phyloP scores from a whole-genome alignment of 2,888 invertebrate species.

The Seladonia tumulorum region DNA sequence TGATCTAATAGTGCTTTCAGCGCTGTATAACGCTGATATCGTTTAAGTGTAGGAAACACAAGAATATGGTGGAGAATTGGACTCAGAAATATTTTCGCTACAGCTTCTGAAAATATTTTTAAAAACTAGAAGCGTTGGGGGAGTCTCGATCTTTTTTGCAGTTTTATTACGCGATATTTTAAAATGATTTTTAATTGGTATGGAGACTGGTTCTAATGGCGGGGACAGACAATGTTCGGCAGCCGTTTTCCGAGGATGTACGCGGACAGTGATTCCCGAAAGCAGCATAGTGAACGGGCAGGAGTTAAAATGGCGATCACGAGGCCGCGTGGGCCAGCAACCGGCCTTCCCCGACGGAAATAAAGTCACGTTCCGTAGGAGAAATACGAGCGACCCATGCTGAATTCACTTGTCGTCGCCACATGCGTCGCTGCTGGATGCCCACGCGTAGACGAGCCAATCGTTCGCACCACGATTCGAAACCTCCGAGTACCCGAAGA shows the following conservation, averaged over 20 bases:
- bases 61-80: no score
- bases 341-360: constrained; percentile 47
- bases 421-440: constrained; percentile 33
- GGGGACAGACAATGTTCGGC: background rate
- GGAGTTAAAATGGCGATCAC: constrained; percentile 47
- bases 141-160: no score
- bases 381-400: constrained; percentile 50
- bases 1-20: background rate
- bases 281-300: background rate
- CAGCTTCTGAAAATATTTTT: no score
- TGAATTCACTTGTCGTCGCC: constrained; percentile 50
- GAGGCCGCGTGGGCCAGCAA: constrained; percentile 33
- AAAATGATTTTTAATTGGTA: background rate
- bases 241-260: background rate
- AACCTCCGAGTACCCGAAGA: background rate
- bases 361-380: constrained; percentile 60
- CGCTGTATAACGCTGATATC: no score
- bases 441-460: constrained; percentile 45
- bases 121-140: no score
- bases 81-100: no score
- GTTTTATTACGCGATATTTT: background rate
- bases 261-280: constrained; percentile 10
- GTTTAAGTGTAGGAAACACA: no score
- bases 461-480: constrained; percentile 33
- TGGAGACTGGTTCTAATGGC: background rate